Base-by-base conservation (phyloP, 37 sponge, comb jelly and placozoan genomes). In the Crambe crambe region DNA sequence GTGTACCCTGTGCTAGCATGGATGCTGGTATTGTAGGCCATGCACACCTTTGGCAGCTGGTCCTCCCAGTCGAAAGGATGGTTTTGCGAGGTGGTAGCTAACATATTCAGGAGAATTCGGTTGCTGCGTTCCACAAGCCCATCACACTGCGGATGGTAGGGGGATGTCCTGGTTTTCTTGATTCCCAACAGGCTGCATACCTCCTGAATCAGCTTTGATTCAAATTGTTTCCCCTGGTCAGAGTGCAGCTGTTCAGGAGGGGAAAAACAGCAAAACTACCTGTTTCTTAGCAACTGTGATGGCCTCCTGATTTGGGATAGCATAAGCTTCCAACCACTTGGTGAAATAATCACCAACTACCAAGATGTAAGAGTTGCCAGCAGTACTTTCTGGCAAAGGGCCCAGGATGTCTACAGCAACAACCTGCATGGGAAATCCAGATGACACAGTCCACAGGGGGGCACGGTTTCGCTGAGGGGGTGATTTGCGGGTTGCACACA, bases 61-160 rank as follows among this genome's bases (percentile, higher is more conserved):
- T 67, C 27, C 6, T 83, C 89, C 85, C 89, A 89, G 27, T 73
- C 62, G 4, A 56, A 25, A 18, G 73, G 72, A 31, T 81, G 39
- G 42, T 42, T 43, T 30, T 40, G 17, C 20, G 30, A 27, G 31
- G 71, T 38, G 21, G 80, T 80, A 29, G 70, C 80, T 23, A 78
- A 10, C 66, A 67, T 79, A 39, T 43, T 30, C 22, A 68, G 68
- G 10, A 88, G 70, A 21, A 81, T 84, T 0, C 78, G 58, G 47
- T 90, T 85, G 38, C 75, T 85, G 0, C 86, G 6, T 37, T 90
- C 90, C 22, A 90, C 78, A 35, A 90, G 43, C 10, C 86, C 90
- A 71, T 85, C 82, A 44, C 86, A 47, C 47, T 85, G 78, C 2
- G 84, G 85, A 70, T 89, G 89, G 47, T 81, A 81, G 3, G 89